Conservation (phyloP, 2,797 vertebrate species). For the Notamacropus eugenii region DNA sequence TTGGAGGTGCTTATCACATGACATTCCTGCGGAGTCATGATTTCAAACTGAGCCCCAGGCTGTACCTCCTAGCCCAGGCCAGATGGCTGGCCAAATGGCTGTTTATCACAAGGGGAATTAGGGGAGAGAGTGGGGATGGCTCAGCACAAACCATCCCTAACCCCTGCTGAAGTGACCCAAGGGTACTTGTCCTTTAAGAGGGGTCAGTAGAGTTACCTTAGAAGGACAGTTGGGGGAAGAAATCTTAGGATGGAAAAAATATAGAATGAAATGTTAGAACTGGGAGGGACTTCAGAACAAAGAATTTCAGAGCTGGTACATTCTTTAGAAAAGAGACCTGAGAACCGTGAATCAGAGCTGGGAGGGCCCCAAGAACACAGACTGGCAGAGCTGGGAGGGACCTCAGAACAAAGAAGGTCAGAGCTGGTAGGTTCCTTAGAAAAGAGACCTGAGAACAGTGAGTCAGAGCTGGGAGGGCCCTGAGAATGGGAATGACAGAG, state of each 20-base stretch:
- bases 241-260: background rate
- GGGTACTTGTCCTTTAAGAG: background rate
- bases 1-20: conserved; percentile 34
- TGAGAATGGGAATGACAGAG: background rate
- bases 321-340: no score
- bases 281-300: background rate
- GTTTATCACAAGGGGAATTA: background rate
- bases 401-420: no score
- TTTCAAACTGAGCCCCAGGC: conserved; percentile 1
- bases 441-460: no score
- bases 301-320: background rate
- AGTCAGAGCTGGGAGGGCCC: background rate
- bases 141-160: background rate
- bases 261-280: background rate
- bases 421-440: no score
- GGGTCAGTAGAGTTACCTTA: background rate
- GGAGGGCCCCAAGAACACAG: no score
- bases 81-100: background rate
- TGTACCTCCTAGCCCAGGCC: background rate
- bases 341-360: no score
- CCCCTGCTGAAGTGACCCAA: background rate
- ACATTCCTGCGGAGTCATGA: background rate
- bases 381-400: no score
- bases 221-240: background rate
- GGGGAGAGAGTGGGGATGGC: background rate